Base-by-base conservation (phyloP, 2,888 invertebrate genomes). In the Cephus pulcher region DNA sequence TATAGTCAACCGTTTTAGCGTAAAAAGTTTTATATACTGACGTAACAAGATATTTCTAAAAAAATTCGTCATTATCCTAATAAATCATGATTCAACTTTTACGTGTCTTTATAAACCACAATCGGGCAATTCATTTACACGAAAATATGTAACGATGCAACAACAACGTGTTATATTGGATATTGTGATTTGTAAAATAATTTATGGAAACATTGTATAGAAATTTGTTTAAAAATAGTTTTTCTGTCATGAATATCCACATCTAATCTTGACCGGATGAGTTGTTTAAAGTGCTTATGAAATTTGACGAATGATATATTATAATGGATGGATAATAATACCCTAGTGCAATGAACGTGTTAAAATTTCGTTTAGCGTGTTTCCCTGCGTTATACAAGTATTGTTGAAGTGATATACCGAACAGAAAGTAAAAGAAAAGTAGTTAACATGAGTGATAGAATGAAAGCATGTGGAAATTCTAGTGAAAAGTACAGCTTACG, bases 401-500 rank as follows among this genome's bases (percentile, higher is more conserved):
- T 56, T 2, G 23, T 9, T 56, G 9, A 56, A 56, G 23, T 56
- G 23, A 23, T 9, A 23, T 23, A 56, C 6, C 2, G 9, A 23
- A 56, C 23, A 56, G 23, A 56, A 23, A 56, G 23, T 56, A 56
- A 56, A 56, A 56, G 40, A 23, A 56, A 56, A 56, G 1, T 56
- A 9, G 23, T 23, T 23, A 56, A 23, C 23, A 23, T 23, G 56
- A 56, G 56, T 56, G 56, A 23, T 15, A 56, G 75, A 33, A 75
- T 15, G 32, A 75, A 69, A 34, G 34, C 69, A 69, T 34, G 76
- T 33, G 34, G 75, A 69, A 79, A 76, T 70, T 34, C 68, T 34
- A 89, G 88, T 76, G 92, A 92, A 76, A 92, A 92, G 82, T 92
- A 92, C 80, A 92, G 91, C 12, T 83, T 92, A 73, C 85, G 92